Base-by-base conservation (phyloP, 2,113 vertebrate species). In the Planiliza haematocheilus region DNA sequence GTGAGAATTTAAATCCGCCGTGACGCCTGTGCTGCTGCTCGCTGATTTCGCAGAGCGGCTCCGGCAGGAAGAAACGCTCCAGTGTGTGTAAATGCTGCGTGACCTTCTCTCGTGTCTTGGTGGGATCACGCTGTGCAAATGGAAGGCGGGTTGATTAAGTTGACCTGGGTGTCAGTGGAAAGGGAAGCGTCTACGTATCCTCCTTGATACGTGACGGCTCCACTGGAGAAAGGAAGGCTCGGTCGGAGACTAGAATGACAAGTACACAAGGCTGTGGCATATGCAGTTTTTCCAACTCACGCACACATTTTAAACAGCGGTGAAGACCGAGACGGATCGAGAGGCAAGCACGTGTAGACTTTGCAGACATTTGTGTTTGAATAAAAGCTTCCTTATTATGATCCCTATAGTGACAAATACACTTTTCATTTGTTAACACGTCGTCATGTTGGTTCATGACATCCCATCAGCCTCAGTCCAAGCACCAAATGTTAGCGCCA, bases 61-160 rank as follows among this genome's bases (percentile, higher is more conserved):
- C 73, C 55, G 4, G 2, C 42, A 34, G 16, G 67, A 52, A 52
- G 63, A 46, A 37, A 41, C 2, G 38, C 52, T 69, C 12, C 51
- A 45, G 21, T 17, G 45, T 57, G 68, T 72, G 72, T 62, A 70
- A 76, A 81, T 46, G 77, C 80, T 74, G 62, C 45, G 1, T 84
- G 86, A 88, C 86, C 84, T 88, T 87, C 71, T 75, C 58, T 57
- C 49, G 46, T 10, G 4, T 70, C 77, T 70, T 77, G 34, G 68
- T 3, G 34, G 82, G 70, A 63, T 66, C 73, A 42, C 10, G 64
- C 73, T 79, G 84, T 80, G 65, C 70, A 87, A 90, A 88, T 67
- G 78, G 71, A 84, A 77, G 63, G 51, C 55, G 36, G 73, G 62
- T 77, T 86, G 86, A 88, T 90, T 80, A 78, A 80, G 71, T 88